Evolutionary conservation across 1,140 invertebrate genomes (phyloP).

Genomic region (Drosophila parabipectinata): DNA sequence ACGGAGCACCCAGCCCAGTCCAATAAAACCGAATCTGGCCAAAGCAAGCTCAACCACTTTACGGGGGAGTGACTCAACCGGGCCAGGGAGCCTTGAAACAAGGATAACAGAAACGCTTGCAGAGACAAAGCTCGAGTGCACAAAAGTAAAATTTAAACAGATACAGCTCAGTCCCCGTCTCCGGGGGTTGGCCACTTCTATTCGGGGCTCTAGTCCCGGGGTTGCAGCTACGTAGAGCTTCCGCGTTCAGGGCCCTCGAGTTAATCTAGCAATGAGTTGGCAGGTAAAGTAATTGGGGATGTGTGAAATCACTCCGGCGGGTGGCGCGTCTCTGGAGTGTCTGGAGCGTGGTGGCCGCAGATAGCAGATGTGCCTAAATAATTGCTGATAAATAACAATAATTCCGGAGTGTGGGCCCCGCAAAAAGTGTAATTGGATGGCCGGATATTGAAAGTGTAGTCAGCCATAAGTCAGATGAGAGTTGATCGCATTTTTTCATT

Average conservation of each 20-base stretch:
- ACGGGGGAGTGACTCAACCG: constrained; percentile 34
- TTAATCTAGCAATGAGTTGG: constrained; percentile 78
- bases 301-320: constrained; percentile 47
- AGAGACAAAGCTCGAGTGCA: constrained; percentile 50
- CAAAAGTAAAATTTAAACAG: constrained; percentile 78
- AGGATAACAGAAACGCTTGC: constrained; percentile 13
- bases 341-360: constrained; percentile 33
- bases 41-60: constrained; percentile 24
- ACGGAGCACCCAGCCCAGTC: constrained; percentile 16
- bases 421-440: constrained; percentile 35
- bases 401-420: constrained; percentile 17
- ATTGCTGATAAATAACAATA: constrained; percentile 62
- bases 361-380: constrained; percentile 60
- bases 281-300: constrained; percentile 74
- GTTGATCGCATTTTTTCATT: too few relatives aligned
- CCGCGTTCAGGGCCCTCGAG: constrained; percentile 67
- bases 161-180: constrained; percentile 42
- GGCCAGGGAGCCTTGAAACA: background rate
- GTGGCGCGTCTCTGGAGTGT: constrained; percentile 41
- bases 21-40: background rate
- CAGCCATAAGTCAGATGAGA: constrained; percentile 8
- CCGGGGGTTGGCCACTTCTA: constrained; percentile 15
- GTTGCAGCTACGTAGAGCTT: constrained; percentile 48
- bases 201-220: constrained; percentile 28
- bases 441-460: constrained; percentile 46